These are phyloP conservation scores for Brachionus asplanchnoidis DNA, from an alignment of 1,140 invertebrate genomes.

Conservation along the genomic window DNA sequence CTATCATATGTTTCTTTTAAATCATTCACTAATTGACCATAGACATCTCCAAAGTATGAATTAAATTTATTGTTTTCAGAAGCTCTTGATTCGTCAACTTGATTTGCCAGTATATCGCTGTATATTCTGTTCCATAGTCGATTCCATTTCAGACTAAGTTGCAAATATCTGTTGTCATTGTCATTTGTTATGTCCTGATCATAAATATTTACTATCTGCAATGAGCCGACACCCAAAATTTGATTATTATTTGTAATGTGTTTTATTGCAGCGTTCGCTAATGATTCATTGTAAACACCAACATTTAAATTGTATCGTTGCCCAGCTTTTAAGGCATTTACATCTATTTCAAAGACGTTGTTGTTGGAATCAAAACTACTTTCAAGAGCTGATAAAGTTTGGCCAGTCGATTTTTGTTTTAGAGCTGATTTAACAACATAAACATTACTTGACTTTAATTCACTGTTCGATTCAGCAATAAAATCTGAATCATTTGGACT, in stretches of 20 bases:
- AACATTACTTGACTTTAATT: background rate
- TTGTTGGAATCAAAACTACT: constrained; percentile 23
- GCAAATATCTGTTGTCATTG: background rate
- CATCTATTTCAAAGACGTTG: background rate
- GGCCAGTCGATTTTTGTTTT: background rate
- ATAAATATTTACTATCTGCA: background rate
- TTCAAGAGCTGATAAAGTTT: background rate
- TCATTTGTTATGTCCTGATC: background rate
- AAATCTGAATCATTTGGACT: constrained; percentile 20
- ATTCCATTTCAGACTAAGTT: constrained; percentile 4
- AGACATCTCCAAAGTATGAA: constrained; percentile 35
- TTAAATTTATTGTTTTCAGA: background rate
- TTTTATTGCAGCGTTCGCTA: background rate
- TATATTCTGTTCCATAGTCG: constrained; percentile 15
- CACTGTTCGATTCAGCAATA: background rate
- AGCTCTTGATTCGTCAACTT: background rate
- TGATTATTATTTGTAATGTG: background rate
- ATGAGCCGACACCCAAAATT: background rate
- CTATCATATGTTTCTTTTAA: background rate
- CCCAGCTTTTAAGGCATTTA: background rate
- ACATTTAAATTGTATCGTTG: background rate
- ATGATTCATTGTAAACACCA: constrained; percentile 4
- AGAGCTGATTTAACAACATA: background rate
- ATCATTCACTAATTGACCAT: background rate
- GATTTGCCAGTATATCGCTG: background rate